Evolutionary conservation across 1,140 invertebrate genomes (phyloP).

Genomic region (Panulirus ornatus): DNA sequence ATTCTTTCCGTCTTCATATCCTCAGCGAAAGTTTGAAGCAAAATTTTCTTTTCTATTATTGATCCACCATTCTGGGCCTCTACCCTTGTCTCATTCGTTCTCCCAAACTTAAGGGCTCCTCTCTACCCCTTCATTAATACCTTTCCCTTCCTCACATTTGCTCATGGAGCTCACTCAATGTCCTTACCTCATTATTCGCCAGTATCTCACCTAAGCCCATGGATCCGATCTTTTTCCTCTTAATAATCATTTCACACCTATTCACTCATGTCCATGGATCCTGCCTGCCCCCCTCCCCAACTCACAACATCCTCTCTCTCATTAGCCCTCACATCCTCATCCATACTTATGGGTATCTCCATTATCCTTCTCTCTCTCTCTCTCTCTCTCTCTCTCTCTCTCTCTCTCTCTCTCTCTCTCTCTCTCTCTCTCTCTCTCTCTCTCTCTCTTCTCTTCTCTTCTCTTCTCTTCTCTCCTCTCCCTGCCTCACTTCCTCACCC

Average conservation of each 20-base stretch:
- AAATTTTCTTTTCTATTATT: too few relatives aligned
- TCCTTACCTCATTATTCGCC: background rate
- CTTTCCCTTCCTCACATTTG: background rate
- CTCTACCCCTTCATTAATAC: background rate
- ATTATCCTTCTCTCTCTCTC: background rate
- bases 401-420: background rate
- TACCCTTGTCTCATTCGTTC: background rate
- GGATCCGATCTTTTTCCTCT: too few relatives aligned
- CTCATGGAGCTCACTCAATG: background rate
- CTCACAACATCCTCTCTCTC: too few relatives aligned
- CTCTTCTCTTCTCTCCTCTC: background rate
- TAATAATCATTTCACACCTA: too few relatives aligned
- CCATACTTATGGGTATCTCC: background rate
- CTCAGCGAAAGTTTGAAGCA: too few relatives aligned
- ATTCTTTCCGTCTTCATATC: too few relatives aligned
- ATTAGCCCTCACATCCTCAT: too few relatives aligned
- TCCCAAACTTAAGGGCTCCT: background rate
- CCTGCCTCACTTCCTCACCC: background rate
- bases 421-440: conserved; percentile 12
- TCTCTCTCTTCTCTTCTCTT: conserved; percentile 17
- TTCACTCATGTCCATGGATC: too few relatives aligned
- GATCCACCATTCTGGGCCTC: too few relatives aligned
- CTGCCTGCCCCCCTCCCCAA: background rate
- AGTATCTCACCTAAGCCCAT: too few relatives aligned
- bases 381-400: background rate